A percentile compares a stretch with the other conserved stretches of the same genome.
Conservation (phyloP, 2,888 invertebrate species). For the Nomada flava region DNA sequence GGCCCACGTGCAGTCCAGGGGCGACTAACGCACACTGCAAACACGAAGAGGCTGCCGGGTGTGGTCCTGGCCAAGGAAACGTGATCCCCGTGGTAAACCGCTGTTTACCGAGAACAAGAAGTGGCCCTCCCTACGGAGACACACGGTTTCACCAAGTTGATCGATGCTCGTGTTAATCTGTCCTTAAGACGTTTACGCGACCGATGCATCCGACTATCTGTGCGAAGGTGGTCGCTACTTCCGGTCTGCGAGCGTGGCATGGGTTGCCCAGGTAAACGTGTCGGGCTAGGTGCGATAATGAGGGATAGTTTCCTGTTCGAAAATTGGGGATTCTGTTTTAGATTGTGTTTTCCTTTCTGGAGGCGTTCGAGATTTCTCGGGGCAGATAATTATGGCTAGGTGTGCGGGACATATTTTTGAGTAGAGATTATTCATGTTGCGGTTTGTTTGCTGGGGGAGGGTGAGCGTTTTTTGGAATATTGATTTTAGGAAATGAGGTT, state of each 20-base stretch:
- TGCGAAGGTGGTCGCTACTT: conserved; percentile 30
- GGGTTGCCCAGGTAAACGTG: conserved; percentile 42
- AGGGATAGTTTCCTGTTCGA: conserved; percentile 36
- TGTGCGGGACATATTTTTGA: conserved; percentile 18
- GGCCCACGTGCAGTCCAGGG: conserved; percentile 65
- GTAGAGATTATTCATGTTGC: not conserved
- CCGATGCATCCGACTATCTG: conserved; percentile 65
- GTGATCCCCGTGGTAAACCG: conserved; percentile 82
- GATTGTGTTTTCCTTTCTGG: not conserved
- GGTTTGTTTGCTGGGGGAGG: not conserved
- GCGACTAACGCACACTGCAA: conserved; percentile 74
- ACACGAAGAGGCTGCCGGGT: conserved; percentile 76
- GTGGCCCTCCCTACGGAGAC: conserved; percentile 53
- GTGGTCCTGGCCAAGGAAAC: conserved; percentile 75
- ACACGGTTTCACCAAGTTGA: conserved; percentile 64
- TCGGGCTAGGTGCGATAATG: conserved; percentile 56
- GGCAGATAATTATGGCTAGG: conserved; percentile 13
- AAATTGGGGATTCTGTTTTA: conserved; percentile 11
- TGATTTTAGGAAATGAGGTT: not conserved
- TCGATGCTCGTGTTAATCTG: conserved; percentile 79
- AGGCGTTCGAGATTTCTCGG: not conserved
- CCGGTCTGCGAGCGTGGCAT: conserved; percentile 43
- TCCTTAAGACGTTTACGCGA: conserved; percentile 46
- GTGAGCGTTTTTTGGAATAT: not conserved
- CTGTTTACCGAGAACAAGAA: conserved; percentile 78